Evolutionary conservation across 2,113 vertebrate species (phyloP).

Genomic region (Ivindomyrus marchei): DNA sequence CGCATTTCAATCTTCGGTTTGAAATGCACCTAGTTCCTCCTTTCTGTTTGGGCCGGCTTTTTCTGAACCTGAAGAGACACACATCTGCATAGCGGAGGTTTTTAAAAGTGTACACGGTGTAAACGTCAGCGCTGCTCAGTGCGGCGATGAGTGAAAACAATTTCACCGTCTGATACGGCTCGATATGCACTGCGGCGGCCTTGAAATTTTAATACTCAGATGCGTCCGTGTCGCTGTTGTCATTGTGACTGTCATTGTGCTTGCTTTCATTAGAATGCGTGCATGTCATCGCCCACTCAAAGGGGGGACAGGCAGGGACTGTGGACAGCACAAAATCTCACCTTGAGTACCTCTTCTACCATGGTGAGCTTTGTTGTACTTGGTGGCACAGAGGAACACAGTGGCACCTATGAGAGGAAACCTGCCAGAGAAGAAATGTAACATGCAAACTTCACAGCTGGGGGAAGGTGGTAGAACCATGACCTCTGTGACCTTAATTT

Average conservation of each 20-base stretch:
- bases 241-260: neutral
- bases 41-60: neutral
- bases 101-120: neutral
- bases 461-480: neutral
- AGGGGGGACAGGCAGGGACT: neutral
- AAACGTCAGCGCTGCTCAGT: neutral
- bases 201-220: conserved; percentile 5
- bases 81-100: neutral
- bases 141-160: neutral
- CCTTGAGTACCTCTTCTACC: neutral
- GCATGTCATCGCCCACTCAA: neutral
- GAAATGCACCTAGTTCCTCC: neutral
- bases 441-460: neutral
- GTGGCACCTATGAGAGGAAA: neutral
- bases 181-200: neutral
- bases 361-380: neutral
- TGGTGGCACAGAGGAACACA: neutral
- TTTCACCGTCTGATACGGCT: neutral
- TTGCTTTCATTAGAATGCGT: neutral
- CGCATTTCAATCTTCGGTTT: neutral
- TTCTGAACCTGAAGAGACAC: neutral
- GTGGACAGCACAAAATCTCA: neutral
- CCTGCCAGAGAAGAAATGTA: neutral
- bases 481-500: neutral
- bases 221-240: neutral